These are phyloP conservation scores for Petaurus breviceps DNA, from an alignment of 2,113 vertebrate genomes.

Conservation along the genomic window DNA sequence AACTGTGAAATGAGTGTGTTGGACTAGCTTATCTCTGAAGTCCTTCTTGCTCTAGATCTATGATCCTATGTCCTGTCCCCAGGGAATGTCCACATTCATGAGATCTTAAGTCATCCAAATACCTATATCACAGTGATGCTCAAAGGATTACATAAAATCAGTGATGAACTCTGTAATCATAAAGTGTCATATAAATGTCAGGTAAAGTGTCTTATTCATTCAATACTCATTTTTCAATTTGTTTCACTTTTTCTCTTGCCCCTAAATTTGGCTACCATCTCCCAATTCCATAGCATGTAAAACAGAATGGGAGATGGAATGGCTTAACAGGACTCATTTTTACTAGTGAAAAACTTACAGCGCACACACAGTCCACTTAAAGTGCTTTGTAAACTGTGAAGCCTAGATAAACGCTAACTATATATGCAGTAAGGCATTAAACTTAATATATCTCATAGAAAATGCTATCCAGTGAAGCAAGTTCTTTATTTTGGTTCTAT, in stretches of 20 bases:
- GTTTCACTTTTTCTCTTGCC: too few relatives aligned
- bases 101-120: neutral
- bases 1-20: neutral
- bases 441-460: neutral
- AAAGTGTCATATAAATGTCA: too few relatives aligned
- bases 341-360: too few relatives aligned
- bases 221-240: too few relatives aligned
- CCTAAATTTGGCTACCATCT: too few relatives aligned
- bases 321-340: too few relatives aligned
- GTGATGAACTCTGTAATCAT: neutral
- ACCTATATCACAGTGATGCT: neutral
- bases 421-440: conserved; percentile 54
- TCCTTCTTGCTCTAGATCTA: neutral
- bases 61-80: neutral
- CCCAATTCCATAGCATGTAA: too few relatives aligned
- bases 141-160: neutral
- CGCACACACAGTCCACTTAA: too few relatives aligned
- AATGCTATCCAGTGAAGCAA: neutral
- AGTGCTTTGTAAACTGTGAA: too few relatives aligned
- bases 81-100: too few relatives aligned
- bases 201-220: too few relatives aligned
- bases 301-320: too few relatives aligned
- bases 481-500: neutral
- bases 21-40: neutral
- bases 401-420: neutral